Evolutionary conservation across 1,140 invertebrate genomes (phyloP).

Genomic region (Polypedilum pembai): DNA sequence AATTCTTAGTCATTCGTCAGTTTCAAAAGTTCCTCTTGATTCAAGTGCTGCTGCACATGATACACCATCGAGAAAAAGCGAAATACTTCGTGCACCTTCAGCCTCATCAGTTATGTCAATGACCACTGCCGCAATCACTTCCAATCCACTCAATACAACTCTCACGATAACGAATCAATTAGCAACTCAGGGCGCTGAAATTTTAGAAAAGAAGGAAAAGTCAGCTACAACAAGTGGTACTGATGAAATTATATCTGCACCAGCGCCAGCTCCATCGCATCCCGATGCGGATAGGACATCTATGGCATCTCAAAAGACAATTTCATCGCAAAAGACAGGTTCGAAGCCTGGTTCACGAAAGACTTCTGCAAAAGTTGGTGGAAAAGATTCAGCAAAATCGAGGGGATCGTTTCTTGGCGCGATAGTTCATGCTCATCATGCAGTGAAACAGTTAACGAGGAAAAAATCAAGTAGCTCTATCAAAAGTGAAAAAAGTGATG

Average conservation of each 20-base stretch:
- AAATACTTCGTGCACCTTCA: not conserved
- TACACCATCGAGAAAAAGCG: not conserved
- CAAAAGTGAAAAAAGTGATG: conserved; percentile 6
- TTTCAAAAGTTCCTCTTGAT: not conserved
- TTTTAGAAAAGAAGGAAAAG: conserved; percentile 3
- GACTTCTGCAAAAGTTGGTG: not conserved
- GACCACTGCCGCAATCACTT: conserved; percentile 48
- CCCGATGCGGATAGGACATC: not conserved
- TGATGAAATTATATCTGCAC: not conserved
- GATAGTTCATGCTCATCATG: not conserved
- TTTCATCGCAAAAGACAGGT: conserved; percentile 24
- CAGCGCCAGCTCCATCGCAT: not conserved
- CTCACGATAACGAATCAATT: conserved; percentile 47
- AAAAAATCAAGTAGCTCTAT: not conserved
- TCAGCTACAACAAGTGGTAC: not conserved
- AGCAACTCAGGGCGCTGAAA: conserved; percentile 34
- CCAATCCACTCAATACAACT: conserved; percentile 47
- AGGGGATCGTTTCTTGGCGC: conserved; percentile 8
- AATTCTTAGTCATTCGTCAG: not conserved
- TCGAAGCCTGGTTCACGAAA: not conserved
- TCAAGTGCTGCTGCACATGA: not conserved
- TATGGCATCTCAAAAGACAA: conserved; percentile 16
- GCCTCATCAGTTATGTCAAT: conserved; percentile 43
- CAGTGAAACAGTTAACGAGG: not conserved
- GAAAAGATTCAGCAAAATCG: conserved; percentile 8